Evolutionary conservation across 2,797 vertebrate genomes (phyloP).

Genomic region (Centroberyx gerrardi): DNA sequence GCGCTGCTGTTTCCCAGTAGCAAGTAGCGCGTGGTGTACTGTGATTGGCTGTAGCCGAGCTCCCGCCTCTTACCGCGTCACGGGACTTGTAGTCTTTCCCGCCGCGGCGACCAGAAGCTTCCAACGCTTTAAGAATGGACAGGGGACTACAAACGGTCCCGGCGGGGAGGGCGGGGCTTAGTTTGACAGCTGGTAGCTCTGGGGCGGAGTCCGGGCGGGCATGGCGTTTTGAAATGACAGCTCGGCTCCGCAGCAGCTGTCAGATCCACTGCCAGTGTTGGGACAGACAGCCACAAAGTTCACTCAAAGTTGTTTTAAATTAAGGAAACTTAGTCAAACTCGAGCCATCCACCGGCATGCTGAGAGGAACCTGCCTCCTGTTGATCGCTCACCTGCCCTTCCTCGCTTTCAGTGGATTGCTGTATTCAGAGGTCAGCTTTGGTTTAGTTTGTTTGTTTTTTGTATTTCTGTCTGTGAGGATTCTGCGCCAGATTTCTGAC

Average conservation of each 20-base stretch:
- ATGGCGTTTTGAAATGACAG: slow-evolving; percentile 47
- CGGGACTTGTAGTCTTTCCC: slow-evolving; percentile 75
- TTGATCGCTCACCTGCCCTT: slow-evolving; percentile 19
- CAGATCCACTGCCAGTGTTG: slow-evolving; percentile 19
- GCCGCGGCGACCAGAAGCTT: accelerated
- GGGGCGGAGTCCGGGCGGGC: slow-evolving; percentile 50
- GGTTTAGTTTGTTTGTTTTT: background rate
- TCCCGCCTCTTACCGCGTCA: accelerated
- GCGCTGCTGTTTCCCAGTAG: background rate
- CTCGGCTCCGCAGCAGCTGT: slow-evolving; percentile 41
- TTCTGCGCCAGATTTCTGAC: background rate
- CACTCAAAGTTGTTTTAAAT: background rate
- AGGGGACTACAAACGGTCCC: slow-evolving; percentile 69
- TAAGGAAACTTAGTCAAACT: background rate
- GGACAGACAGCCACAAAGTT: background rate
- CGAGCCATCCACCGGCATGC: slow-evolving; percentile 32
- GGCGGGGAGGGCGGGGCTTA: slow-evolving; percentile 31
- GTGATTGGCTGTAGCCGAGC: slow-evolving; percentile 74
- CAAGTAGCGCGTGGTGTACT: slow-evolving; percentile 76
- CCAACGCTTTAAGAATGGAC: accelerated
- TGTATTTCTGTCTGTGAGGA: background rate
- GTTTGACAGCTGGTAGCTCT: slow-evolving; percentile 55
- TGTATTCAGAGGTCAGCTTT: slow-evolving; percentile 63
- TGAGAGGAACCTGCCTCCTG: slow-evolving; percentile 23
- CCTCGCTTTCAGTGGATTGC: slow-evolving; percentile 36